A percentile compares a stretch with the other conserved stretches of the same genome.
These are phyloP conservation scores for Bubo bubo DNA, from an alignment of 2,113 vertebrate species.

Conservation along the genomic window DNA sequence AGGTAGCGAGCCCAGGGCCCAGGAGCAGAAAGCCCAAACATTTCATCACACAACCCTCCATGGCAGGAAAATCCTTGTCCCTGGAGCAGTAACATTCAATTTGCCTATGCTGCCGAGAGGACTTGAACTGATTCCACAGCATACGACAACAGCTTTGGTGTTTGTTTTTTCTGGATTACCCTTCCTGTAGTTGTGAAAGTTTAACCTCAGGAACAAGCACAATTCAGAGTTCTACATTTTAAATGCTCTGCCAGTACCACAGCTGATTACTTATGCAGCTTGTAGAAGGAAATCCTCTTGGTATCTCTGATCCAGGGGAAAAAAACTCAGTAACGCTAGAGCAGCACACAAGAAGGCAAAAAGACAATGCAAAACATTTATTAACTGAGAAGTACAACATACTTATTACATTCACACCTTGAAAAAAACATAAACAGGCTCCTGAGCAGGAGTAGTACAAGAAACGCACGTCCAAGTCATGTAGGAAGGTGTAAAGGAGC, in stretches of 20 bases:
- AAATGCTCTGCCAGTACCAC: neutral
- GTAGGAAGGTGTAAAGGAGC: neutral
- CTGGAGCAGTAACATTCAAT: neutral
- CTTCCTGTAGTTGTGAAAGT: neutral
- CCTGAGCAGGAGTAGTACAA: neutral
- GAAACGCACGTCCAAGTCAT: rapidly evolving
- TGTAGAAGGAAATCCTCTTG: neutral
- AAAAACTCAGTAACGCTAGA: neutral
- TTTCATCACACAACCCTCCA: neutral
- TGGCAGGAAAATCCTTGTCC: neutral
- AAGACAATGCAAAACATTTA: neutral
- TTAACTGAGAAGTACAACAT: neutral
- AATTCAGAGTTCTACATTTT: neutral
- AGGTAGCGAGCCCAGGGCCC: neutral
- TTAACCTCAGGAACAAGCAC: neutral
- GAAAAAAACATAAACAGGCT: neutral
- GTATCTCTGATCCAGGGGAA: neutral
- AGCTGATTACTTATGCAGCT: neutral
- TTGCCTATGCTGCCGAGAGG: neutral
- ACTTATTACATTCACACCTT: neutral
- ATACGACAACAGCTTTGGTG: rapidly evolving
- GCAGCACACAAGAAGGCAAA: neutral
- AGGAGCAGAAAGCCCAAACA: neutral
- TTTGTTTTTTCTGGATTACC: neutral
- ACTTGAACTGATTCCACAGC: neutral